A percentile compares a stretch with the other conserved stretches of the same genome.
Conservation (phyloP, 1,140 invertebrate genomes). For the Nixonia krombeini region DNA sequence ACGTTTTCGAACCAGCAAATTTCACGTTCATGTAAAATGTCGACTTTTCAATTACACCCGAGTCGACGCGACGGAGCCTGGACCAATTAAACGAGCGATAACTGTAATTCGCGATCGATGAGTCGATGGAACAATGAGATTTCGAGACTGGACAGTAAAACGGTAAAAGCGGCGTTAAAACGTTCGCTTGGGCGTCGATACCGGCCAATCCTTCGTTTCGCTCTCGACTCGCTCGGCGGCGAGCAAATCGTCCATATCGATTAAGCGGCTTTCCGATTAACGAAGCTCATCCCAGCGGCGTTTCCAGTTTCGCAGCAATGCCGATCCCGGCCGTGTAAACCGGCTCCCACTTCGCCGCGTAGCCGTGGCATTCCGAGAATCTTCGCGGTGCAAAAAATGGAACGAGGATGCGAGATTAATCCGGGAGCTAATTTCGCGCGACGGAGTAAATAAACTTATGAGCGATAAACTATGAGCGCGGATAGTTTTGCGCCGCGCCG, state of each 20-base stretch:
- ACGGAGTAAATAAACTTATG: too few species aligned
- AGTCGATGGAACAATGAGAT: too few species aligned
- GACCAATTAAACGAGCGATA: too few species aligned
- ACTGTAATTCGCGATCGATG: too few species aligned
- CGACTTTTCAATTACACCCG: too few species aligned
- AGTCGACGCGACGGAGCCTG: too few species aligned
- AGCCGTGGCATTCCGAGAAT: slow-evolving; percentile 33
- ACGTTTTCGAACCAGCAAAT: too few species aligned
- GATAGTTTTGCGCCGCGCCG: too few species aligned
- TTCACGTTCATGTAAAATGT: too few species aligned
- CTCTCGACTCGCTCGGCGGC: slow-evolving; percentile 22
- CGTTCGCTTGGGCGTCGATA: neutral
- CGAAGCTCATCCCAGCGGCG: slow-evolving; percentile 30
- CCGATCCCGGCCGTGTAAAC: slow-evolving; percentile 28
- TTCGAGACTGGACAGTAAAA: neutral
- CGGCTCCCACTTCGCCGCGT: slow-evolving; percentile 20
- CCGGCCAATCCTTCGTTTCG: slow-evolving; percentile 27
- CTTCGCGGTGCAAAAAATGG: slow-evolving; percentile 33
- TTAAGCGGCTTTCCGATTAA: slow-evolving; percentile 39
- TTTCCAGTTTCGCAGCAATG: slow-evolving; percentile 40
- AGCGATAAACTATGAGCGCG: too few species aligned
- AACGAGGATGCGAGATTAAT: slow-evolving; percentile 20
- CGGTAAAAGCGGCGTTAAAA: neutral
- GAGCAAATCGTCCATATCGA: slow-evolving; percentile 42
- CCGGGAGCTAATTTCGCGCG: neutral